A percentile compares a stretch with the other conserved stretches of the same genome.
These are phyloP conservation scores for Andrena trimmerana DNA, from an alignment of 2,888 invertebrate species.

Conservation along the genomic window DNA sequence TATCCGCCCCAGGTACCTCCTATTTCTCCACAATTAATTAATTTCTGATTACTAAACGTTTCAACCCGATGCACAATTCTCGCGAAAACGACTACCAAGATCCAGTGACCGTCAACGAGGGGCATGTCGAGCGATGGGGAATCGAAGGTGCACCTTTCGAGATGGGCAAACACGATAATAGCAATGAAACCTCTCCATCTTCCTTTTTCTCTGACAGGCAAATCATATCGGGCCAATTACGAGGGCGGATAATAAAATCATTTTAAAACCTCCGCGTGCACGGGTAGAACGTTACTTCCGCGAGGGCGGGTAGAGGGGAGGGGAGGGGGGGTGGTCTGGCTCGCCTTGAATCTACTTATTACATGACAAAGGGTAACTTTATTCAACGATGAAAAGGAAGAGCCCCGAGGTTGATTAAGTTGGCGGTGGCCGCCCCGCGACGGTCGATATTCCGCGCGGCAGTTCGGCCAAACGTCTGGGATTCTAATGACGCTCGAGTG, in stretches of 20 bases:
- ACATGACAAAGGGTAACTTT: conserved; percentile 70
- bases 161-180: conserved; percentile 25
- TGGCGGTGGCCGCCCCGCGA: conserved; percentile 28
- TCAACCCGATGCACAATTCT: not conserved
- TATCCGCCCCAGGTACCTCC: too few relatives aligned
- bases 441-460: conserved; percentile 64
- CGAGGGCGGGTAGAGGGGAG: not conserved
- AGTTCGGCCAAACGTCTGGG: conserved; percentile 57
- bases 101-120: not conserved
- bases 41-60: not conserved
- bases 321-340: conserved; percentile 2
- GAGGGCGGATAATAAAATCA: conserved; percentile 45
- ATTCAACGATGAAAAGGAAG: conserved; percentile 68
- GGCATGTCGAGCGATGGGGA: not conserved
- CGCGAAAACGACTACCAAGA: not conserved
- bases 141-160: conserved; percentile 8
- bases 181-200: conserved; percentile 23
- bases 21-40: too few relatives aligned
- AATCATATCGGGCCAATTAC: conserved; percentile 50
- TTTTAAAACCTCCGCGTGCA: conserved; percentile 37
- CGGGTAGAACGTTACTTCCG: not conserved
- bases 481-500: conserved; percentile 53
- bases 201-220: conserved; percentile 6
- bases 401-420: conserved; percentile 60
- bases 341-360: conserved; percentile 63